Evolutionary conservation across 2,113 vertebrate genomes (phyloP).

Genomic region (Spilogale gracilis): DNA sequence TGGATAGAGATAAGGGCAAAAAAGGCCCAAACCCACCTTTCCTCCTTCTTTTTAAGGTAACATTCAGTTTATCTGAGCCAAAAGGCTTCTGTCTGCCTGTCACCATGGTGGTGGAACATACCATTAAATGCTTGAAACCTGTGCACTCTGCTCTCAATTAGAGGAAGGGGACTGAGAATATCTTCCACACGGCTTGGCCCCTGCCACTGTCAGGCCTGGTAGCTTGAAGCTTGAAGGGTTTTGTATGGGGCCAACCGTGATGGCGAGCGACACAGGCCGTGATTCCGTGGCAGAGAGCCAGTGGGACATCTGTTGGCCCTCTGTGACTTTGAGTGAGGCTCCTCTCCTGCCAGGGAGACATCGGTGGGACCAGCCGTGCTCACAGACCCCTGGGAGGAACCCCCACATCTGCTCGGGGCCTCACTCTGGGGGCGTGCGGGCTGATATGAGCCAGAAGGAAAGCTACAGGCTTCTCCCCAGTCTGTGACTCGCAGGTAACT

Average conservation of each 20-base stretch:
- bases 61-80: neutral
- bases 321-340: constrained; percentile 34
- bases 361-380: neutral
- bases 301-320: constrained; percentile 50
- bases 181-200: neutral
- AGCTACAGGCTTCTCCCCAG: neutral
- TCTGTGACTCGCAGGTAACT: constrained; percentile 30
- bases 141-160: constrained; percentile 42
- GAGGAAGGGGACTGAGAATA: neutral
- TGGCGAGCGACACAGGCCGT: neutral
- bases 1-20: neutral
- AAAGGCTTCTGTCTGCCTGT: neutral
- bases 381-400: neutral
- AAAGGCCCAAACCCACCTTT: neutral
- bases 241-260: neutral
- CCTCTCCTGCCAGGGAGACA: constrained; percentile 57
- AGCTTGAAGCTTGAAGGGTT: constrained; percentile 49
- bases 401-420: neutral
- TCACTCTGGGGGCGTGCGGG: neutral
- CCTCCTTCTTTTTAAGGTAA: neutral
- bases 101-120: neutral
- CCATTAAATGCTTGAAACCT: neutral
- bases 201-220: constrained; percentile 42
- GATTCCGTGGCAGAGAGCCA: constrained; percentile 16
- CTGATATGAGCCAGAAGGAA: neutral